Evolutionary conservation across 2,888 invertebrate genomes (phyloP).

Genomic region (Epinotia brunnichana): DNA sequence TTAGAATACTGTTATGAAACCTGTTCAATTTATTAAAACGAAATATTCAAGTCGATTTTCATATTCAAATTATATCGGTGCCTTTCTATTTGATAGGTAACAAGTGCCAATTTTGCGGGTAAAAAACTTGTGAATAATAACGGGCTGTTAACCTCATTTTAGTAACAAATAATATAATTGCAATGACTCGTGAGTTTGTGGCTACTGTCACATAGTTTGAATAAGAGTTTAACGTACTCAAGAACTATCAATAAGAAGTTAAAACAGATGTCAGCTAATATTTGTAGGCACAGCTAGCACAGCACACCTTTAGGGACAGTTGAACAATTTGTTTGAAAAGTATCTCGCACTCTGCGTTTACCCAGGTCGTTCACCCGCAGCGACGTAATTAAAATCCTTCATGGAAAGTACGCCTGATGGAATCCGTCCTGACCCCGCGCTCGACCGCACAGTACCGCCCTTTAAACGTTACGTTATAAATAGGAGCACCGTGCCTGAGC

Average conservation of each 20-base stretch:
- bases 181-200: constrained; percentile 7
- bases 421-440: constrained; percentile 78
- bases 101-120: constrained; percentile 5
- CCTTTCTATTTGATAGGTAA: constrained; percentile 14
- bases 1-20: constrained; percentile 38
- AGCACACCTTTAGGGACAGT: constrained; percentile 28
- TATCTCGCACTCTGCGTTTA: constrained; percentile 55
- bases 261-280: constrained; percentile 9
- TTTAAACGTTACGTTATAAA: constrained; percentile 77
- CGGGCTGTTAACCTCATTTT: constrained; percentile 28
- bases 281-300: constrained; percentile 19
- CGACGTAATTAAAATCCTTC: constrained; percentile 83
- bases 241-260: background rate
- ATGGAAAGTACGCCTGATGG: constrained; percentile 80
- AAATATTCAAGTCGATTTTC: constrained; percentile 11
- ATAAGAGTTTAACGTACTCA: background rate
- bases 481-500: constrained; percentile 61
- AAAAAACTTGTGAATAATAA: constrained; percentile 30
- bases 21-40: constrained; percentile 30
- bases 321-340: constrained; percentile 41
- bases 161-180: constrained; percentile 22
- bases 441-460: constrained; percentile 74
- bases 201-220: background rate
- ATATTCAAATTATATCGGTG: constrained; percentile 25
- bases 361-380: constrained; percentile 70